These are phyloP conservation scores for Chaetogeoica ovagalla DNA, from an alignment of 2,888 invertebrate species.

Conservation along the genomic window DNA sequence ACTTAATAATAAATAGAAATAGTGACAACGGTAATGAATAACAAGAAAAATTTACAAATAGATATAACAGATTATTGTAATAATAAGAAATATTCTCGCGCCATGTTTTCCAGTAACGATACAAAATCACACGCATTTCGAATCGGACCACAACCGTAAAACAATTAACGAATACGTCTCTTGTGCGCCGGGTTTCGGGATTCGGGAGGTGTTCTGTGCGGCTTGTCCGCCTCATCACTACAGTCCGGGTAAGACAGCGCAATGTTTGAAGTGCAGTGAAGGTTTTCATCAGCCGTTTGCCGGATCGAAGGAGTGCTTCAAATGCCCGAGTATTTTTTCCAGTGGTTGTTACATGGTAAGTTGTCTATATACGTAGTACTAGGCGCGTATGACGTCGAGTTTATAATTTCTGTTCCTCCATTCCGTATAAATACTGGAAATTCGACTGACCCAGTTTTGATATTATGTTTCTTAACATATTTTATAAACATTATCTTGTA, in stretches of 20 bases:
- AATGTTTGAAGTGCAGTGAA: conserved; percentile 11
- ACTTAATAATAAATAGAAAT: too few relatives aligned
- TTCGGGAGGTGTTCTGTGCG: conserved; percentile 22
- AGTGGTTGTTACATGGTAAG: conserved; percentile 32
- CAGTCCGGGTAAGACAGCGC: neutral
- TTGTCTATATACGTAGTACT: too few relatives aligned
- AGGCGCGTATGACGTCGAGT: too few relatives aligned
- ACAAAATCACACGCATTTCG: conserved; percentile 5
- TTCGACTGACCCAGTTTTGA: too few relatives aligned
- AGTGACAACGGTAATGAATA: too few relatives aligned
- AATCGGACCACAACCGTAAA: neutral
- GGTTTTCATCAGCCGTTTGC: conserved; percentile 37
- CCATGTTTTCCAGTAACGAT: conserved; percentile 6
- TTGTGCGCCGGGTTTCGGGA: conserved; percentile 22
- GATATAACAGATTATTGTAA: too few relatives aligned
- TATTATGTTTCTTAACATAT: too few relatives aligned
- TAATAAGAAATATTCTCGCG: neutral
- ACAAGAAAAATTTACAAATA: too few relatives aligned
- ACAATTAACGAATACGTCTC: neutral
- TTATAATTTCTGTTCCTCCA: too few relatives aligned
- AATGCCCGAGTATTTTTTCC: conserved; percentile 15
- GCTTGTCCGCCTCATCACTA: conserved; percentile 35
- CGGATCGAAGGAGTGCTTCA: conserved; percentile 20
- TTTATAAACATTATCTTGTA: too few relatives aligned
- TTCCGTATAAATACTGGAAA: too few relatives aligned